These are phyloP conservation scores for Gymnocypris eckloni DNA, from an alignment of 2,797 vertebrate species.

Conservation along the genomic window DNA sequence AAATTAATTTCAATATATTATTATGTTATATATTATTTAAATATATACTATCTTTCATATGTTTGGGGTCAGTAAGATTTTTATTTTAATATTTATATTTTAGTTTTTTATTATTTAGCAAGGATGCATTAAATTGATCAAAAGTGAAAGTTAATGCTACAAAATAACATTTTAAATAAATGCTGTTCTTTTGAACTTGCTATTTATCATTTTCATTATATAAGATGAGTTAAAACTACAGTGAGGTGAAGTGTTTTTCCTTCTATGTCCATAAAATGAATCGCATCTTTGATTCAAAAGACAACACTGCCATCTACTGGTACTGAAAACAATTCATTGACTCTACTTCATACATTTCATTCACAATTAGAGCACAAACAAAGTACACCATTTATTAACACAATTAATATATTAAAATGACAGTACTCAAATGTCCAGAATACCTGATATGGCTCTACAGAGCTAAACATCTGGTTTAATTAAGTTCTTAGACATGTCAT, in stretches of 20 bases:
- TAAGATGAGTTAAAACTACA: not conserved
- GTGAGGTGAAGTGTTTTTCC: not conserved
- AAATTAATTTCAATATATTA: too few relatives aligned
- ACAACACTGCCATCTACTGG: slow-evolving; percentile 67
- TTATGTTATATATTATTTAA: too few relatives aligned
- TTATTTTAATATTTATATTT: not conserved
- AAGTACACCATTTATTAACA: not conserved
- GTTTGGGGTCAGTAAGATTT: not conserved
- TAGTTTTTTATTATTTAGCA: not conserved
- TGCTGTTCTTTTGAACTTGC: not conserved
- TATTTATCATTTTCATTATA: not conserved
- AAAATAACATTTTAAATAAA: not conserved
- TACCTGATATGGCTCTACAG: not conserved
- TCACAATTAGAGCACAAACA: not conserved
- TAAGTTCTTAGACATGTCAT: not conserved
- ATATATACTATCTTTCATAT: not conserved
- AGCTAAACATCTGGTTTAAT: not conserved
- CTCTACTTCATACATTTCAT: not conserved
- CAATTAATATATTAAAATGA: not conserved
- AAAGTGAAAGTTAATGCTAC: not conserved
- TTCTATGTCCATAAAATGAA: not conserved
- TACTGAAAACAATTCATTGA: not conserved
- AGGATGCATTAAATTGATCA: not conserved
- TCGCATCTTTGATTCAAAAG: slow-evolving; percentile 24
- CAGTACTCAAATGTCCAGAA: not conserved